Percentiles rank a stretch among this genome's conserved stretches.
Conservation (phyloP, 1,140 invertebrate genomes). For the Cepaea nemoralis region DNA sequence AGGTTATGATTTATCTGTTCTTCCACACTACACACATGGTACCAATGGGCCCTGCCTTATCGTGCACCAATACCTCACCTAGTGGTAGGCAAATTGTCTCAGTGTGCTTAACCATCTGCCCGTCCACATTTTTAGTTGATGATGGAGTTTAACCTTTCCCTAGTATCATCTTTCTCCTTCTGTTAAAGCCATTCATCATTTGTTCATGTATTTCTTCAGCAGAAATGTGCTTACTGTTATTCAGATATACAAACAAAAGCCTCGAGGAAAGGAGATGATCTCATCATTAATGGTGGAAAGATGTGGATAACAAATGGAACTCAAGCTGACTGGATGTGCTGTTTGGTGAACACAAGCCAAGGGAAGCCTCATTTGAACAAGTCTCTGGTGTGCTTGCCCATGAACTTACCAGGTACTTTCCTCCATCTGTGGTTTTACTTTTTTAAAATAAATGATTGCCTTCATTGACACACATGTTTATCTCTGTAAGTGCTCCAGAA, state of each 20-base stretch:
- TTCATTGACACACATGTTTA: no score
- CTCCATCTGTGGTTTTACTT: no score
- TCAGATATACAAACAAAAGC: slow-evolving; percentile 73
- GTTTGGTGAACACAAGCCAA: slow-evolving; percentile 75
- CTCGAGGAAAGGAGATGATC: slow-evolving; percentile 73
- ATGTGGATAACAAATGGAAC: slow-evolving; percentile 77
- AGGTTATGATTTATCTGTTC: no score
- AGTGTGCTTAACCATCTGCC: no score
- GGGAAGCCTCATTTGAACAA: slow-evolving; percentile 75
- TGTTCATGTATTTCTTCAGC: background rate
- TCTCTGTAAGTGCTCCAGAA: no score
- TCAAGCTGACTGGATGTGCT: slow-evolving; percentile 78
- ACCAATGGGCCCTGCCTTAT: no score
- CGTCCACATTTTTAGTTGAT: background rate
- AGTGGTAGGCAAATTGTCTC: no score
- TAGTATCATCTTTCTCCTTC: background rate
- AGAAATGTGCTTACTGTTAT: slow-evolving; percentile 16
- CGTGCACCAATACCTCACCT: no score
- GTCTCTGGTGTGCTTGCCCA: slow-evolving; percentile 77
- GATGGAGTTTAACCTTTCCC: background rate
- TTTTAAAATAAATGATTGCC: no score
- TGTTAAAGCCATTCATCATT: background rate
- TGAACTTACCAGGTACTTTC: slow-evolving; percentile 75
- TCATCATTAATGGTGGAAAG: slow-evolving; percentile 76
- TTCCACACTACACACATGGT: no score